Conservation (phyloP, 1,140 invertebrate species). For the Sinella curviseta region DNA sequence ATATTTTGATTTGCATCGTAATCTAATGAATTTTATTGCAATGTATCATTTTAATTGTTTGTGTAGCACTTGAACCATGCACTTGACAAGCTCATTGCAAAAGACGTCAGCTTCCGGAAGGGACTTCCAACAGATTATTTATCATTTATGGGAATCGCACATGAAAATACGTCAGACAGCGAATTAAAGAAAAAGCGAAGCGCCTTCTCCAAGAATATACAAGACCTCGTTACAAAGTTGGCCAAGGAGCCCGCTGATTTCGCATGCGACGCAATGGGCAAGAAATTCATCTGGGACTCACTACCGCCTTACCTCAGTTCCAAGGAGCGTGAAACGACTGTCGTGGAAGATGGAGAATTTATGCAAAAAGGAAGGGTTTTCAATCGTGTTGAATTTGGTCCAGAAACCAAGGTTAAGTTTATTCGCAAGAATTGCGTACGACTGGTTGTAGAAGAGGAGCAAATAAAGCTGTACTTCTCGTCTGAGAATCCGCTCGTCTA, state of each 20-base stretch:
- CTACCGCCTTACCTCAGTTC: slow-evolving; percentile 75
- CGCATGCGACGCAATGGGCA: slow-evolving; percentile 79
- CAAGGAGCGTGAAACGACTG: slow-evolving; percentile 33
- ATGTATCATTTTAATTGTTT: slow-evolving; percentile 23
- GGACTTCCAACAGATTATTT: slow-evolving; percentile 80
- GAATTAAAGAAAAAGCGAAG: slow-evolving; percentile 57
- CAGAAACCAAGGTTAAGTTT: slow-evolving; percentile 44
- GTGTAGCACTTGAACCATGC: slow-evolving; percentile 61
- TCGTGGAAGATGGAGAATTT: slow-evolving; percentile 43
- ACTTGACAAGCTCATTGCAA: slow-evolving; percentile 68
- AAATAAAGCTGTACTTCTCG: slow-evolving; percentile 72
- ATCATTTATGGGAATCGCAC: slow-evolving; percentile 69
- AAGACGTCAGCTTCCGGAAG: slow-evolving; percentile 71
- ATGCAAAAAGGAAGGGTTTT: slow-evolving; percentile 41
- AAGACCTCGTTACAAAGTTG: slow-evolving; percentile 65
- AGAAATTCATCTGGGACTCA: slow-evolving; percentile 79
- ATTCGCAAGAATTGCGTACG: slow-evolving; percentile 55
- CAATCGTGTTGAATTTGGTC: slow-evolving; percentile 41
- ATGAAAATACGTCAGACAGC: slow-evolving; percentile 56
- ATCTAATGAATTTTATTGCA: no score
- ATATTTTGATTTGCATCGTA: not conserved
- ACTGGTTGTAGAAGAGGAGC: slow-evolving; percentile 68
- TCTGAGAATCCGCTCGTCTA: slow-evolving; percentile 80
- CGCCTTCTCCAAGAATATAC: slow-evolving; percentile 63
- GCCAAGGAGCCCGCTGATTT: slow-evolving; percentile 72